Conservation (phyloP, 1,140 invertebrate genomes). For the Drosophila simulans region DNA sequence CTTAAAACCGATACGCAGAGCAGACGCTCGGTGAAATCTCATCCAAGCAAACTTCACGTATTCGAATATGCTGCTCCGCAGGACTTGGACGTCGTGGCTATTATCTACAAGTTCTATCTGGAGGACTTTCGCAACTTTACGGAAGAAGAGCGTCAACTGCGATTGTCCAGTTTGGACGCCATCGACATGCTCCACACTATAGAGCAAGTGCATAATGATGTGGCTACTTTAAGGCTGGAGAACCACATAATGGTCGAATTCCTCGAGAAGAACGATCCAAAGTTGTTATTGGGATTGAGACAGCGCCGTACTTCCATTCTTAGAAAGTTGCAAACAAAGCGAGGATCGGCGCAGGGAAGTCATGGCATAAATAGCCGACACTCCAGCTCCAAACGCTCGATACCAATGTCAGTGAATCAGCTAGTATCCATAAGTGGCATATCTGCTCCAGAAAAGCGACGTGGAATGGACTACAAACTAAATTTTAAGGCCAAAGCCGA, state of each 20-base stretch:
- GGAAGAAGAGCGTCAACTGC: conserved; percentile 33
- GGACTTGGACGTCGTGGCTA: conserved; percentile 51
- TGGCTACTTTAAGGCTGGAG: conserved; percentile 65
- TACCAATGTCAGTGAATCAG: conserved; percentile 37
- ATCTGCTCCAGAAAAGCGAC: conserved; percentile 30
- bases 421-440: conserved; percentile 8
- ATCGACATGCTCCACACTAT: conserved; percentile 69
- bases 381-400: conserved; percentile 63
- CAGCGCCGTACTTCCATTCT: conserved; percentile 64
- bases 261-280: conserved; percentile 80
- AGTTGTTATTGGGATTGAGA: conserved; percentile 61
- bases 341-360: neutral
- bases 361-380: conserved; percentile 36
- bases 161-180: conserved; percentile 49
- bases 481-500: conserved; percentile 77
- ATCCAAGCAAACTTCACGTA: conserved; percentile 14
- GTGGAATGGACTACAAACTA: conserved; percentile 51
- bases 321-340: conserved; percentile 29
- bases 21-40: conserved; percentile 20
- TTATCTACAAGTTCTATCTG: conserved; percentile 51
- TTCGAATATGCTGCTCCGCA: conserved; percentile 14
- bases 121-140: conserved; percentile 39
- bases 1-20: conserved; percentile 6
- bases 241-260: conserved; percentile 76
- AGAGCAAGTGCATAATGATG: conserved; percentile 55